Evolutionary conservation across 2,797 vertebrate genomes (phyloP), one percentile per base, ranked within the genome.

Genomic region (Phalloptychus januarius): DNA sequence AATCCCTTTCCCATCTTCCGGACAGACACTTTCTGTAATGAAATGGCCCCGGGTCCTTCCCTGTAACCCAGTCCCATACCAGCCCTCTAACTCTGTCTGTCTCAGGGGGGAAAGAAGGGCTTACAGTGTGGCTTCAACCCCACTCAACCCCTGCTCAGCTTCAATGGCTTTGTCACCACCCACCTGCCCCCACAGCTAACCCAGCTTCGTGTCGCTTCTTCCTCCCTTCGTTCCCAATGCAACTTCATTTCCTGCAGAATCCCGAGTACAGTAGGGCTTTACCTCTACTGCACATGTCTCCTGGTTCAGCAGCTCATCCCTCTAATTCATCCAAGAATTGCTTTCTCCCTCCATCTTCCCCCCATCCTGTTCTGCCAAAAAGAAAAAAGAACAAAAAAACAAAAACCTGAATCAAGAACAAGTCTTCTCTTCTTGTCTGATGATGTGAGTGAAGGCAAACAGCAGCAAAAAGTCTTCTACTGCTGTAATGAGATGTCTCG

Each of bases 1-100:
- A 96, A 96, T 95, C 95, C 94, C 91, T 95, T 96, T 95, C 93
- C 95, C 95, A 95, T 96, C 95, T 95, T 94, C 93, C 93, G 94
- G 94, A 95, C 94, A 94, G 95, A 96, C 95, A 96, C 95, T 96
- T 95, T 96, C 94, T 89, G 94, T 96, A 96, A 96, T 96, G 94
- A 96, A 96, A 96, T 94, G 94, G 93, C 94, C 94, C 89, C 82
- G 79, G 94, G 94, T 94, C 90, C 85, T 91, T 94, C 92, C 91
- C 91, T 89, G 92, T 95, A 93, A 93, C 93, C 92, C 86, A 91
- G 92, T 91, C 90, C 91, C 88, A 90, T 90, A 88, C 89, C n/a
- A 42, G 88, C 83, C 89, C 85, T 88, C 92, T 92, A 93, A 93
- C 92, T 89, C 87, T 83, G 89, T 86, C 91, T 91, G 89, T 91